These are phyloP conservation scores for Nannospalax galili DNA, from an alignment of 2,113 vertebrate species.

Conservation along the genomic window DNA sequence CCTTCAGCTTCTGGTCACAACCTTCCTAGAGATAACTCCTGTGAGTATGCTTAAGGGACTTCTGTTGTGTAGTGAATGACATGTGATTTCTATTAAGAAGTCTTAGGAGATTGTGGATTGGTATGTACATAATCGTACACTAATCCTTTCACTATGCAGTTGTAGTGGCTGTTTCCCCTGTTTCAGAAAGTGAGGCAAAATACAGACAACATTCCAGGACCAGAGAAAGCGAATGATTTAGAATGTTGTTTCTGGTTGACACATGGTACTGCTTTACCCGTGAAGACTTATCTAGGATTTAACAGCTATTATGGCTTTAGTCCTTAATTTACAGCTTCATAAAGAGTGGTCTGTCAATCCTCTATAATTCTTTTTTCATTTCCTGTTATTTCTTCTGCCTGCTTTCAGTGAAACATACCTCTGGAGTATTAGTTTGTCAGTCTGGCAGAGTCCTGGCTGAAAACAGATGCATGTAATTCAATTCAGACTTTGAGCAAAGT, in stretches of 20 bases:
- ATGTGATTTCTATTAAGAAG: constrained; percentile 52
- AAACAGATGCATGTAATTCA: constrained; percentile 1
- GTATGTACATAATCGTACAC: not conserved
- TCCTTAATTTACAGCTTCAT: not conserved
- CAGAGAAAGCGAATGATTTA: not conserved
- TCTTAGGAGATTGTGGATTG: not conserved
- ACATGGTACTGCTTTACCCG: not conserved
- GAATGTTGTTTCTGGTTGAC: not conserved
- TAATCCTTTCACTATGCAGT: constrained; percentile 18
- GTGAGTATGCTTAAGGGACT: not conserved
- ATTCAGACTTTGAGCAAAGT: constrained; percentile 10
- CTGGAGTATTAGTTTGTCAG: not conserved
- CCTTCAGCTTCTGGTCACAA: constrained; percentile 10
- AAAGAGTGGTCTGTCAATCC: not conserved
- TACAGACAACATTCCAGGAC: not conserved
- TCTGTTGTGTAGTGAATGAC: not conserved
- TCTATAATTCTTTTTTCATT: constrained; percentile 11
- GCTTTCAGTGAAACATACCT: not conserved
- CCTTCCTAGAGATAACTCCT: constrained; percentile 32
- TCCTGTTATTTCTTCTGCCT: constrained; percentile 1
- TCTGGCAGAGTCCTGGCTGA: not conserved
- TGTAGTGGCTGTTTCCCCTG: not conserved
- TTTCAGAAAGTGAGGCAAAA: not conserved
- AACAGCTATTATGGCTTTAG: not conserved
- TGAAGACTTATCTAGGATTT: constrained; percentile 8